phyloP scores from a whole-genome alignment of 2,113 vertebrate species.

The Archocentrus centrarchus region DNA sequence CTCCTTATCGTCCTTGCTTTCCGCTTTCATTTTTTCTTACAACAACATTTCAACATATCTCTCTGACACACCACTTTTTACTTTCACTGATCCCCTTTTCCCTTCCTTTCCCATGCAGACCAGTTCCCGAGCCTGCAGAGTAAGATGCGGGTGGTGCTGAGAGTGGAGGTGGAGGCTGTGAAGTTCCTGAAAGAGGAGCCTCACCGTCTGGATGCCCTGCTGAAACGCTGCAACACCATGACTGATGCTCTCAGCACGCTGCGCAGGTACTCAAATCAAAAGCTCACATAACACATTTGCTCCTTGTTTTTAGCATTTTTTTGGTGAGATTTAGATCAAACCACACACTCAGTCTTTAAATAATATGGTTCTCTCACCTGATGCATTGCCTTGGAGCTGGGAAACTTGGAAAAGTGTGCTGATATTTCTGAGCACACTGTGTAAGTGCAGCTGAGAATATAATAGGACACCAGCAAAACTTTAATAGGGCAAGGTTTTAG shows the following conservation, averaged over 20 bases:
- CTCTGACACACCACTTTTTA: not conserved
- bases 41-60: accelerated
- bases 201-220: conserved; percentile 90
- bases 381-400: too few relatives aligned
- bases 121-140: conserved; percentile 97
- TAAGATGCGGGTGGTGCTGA: conserved; percentile 96
- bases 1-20: not conserved
- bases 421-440: too few relatives aligned
- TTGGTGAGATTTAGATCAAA: not conserved
- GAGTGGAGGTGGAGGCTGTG: conserved; percentile 97
- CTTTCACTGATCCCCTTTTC: not conserved
- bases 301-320: not conserved
- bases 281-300: not conserved
- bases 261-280: conserved; percentile 73
- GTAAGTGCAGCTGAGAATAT: too few relatives aligned
- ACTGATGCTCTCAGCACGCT: conserved; percentile 84
- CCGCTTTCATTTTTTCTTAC: not conserved
- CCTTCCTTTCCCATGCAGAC: conserved; percentile 76
- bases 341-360: not conserved
- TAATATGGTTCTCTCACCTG: too few relatives aligned
- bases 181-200: conserved; percentile 99
- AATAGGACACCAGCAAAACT: too few relatives aligned
- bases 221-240: conserved; percentile 94
- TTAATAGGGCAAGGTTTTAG: too few relatives aligned
- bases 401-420: too few relatives aligned